phyloP scores from a whole-genome alignment of 2,113 vertebrate genomes.

The Dendrocopos noguchii region DNA sequence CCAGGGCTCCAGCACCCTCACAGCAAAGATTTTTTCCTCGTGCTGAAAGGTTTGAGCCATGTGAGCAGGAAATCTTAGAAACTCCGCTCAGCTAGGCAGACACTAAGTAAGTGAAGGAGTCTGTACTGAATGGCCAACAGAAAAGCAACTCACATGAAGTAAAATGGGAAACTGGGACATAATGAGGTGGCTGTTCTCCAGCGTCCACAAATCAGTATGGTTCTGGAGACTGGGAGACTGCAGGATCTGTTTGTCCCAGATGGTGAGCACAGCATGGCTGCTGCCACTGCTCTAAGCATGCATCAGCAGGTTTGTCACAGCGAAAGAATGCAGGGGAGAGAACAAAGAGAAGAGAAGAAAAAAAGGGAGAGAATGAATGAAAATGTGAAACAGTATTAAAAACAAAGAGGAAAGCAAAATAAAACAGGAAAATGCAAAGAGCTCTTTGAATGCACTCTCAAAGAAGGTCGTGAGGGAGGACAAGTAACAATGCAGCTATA shows the following conservation, averaged over 20 bases:
- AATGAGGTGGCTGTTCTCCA: neutral
- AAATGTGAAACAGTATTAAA: neutral
- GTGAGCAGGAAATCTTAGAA: accelerated
- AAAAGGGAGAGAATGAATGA: neutral
- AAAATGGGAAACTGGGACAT: accelerated
- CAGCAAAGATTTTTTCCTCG: no score
- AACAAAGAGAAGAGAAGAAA: neutral
- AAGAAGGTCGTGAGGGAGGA: neutral
- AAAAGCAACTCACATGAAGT: neutral
- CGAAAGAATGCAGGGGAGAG: neutral
- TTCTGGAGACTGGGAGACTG: neutral
- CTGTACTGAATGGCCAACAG: neutral
- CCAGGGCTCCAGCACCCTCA: no score
- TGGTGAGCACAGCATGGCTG: conserved; percentile 15
- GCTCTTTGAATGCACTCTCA: neutral
- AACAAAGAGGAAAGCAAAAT: neutral
- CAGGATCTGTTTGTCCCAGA: neutral
- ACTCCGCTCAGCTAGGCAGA: neutral
- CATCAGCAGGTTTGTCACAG: conserved; percentile 45
- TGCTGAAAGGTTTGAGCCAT: neutral
- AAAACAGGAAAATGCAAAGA: neutral
- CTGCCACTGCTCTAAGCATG: neutral
- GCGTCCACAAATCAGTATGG: accelerated
- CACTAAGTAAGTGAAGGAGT: neutral
- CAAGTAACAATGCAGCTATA: neutral